phyloP scores from a whole-genome alignment of 2,113 vertebrate species.

The Elachura formosa region DNA sequence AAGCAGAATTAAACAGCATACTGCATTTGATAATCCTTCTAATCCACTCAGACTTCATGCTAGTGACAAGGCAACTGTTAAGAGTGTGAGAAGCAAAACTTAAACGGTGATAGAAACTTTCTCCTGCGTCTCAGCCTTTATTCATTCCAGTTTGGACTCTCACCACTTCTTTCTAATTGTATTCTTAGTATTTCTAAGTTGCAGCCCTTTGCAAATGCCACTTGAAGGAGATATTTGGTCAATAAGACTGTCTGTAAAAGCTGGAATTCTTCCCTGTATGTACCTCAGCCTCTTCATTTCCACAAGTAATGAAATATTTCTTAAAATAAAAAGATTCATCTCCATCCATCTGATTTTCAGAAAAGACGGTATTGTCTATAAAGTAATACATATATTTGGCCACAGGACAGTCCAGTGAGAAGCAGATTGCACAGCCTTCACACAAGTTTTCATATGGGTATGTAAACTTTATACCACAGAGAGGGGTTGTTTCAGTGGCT shows the following conservation, averaged over 20 bases:
- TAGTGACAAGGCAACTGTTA: conserved; percentile 19
- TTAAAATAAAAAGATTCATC: not conserved
- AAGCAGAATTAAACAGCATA: conserved; percentile 11
- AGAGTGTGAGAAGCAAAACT: not conserved
- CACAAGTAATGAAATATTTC: not conserved
- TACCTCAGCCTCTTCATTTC: not conserved
- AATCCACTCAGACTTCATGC: conserved; percentile 32
- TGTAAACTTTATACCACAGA: not conserved
- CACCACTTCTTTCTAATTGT: not conserved
- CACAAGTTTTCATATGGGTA: not conserved
- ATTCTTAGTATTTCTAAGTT: not conserved
- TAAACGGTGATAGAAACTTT: not conserved
- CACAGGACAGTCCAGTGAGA: not conserved
- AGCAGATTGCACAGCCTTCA: not conserved
- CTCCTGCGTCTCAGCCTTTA: not conserved
- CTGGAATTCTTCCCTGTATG: not conserved
- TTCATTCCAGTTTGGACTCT: not conserved
- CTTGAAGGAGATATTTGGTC: not conserved
- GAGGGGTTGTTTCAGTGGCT: not conserved
- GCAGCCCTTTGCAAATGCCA: not conserved
- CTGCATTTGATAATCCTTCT: conserved; percentile 35
- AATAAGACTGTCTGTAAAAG: not conserved
- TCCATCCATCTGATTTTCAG: not conserved
- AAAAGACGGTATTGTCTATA: not conserved
- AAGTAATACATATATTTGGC: not conserved